Evolutionary conservation across 2,888 invertebrate genomes (phyloP), one percentile per base, ranked within the genome.

Genomic region (Aleiodes testaceus): DNA sequence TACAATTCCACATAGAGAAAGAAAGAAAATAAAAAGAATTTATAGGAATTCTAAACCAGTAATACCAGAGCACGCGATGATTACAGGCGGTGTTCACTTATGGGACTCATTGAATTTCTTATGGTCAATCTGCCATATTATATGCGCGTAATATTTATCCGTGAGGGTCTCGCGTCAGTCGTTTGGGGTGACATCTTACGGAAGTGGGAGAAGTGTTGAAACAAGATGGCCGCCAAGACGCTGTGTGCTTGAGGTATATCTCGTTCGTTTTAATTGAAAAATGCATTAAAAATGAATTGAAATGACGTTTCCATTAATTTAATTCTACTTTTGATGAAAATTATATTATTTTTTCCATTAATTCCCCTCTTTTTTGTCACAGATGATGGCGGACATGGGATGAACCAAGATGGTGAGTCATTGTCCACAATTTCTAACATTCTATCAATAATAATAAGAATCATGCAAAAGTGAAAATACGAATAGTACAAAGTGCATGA

Each of bases 371-470:
- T 74, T 76, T 77, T 79, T 70, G 72, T 75, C 73, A 72, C 78
- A 86, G 86, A 85, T 82, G 86, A 86, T 75, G 85, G 84, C 65
- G 77, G 84, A 75, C 85, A 86, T 76, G 86, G 85, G 72, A 85
- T 85, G 83, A 86, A 85, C 77, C 86, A 86, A 79, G 86, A 86
- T 75, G 86, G 86, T 86, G 81, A 86, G 86, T 44, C 59, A 26
- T 5, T 26, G 3, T 30, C 67, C 30, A 67, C 7, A 26, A 36
- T 36, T 36, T 6, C 36, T 36, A 9, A 36, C 3, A 47, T 16
- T 16, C 7, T 16, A 47, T 47, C 6, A 47, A 47, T 14, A 47
- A 47, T 3, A 4, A 14, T 14, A 47, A 5, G 14, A 1, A n/a
- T 47, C 6, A 7, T 14, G 16, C n/a, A 47, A 47, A 11, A 47